Percentiles rank a stretch among this genome's conserved stretches.
These are phyloP conservation scores for Bombyx huttoni DNA, from an alignment of 2,888 invertebrate species.

Conservation along the genomic window DNA sequence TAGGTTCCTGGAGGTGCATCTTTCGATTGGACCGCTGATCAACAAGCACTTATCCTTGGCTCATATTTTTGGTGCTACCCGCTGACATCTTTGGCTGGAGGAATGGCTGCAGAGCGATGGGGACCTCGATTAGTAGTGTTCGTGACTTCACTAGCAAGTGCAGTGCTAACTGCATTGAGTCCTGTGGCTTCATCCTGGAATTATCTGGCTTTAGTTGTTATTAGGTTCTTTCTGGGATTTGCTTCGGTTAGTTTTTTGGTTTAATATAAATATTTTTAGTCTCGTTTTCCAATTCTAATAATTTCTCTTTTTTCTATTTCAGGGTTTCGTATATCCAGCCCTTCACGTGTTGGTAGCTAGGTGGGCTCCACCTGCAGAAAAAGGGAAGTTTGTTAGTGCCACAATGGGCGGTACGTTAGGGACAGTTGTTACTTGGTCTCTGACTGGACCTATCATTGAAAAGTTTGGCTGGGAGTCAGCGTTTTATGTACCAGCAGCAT, in stretches of 20 bases:
- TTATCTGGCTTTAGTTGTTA: slow-evolving; percentile 67
- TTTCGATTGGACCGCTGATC: slow-evolving; percentile 71
- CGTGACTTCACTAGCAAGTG: slow-evolving; percentile 59
- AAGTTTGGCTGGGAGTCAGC: slow-evolving; percentile 77
- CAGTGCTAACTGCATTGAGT: slow-evolving; percentile 71
- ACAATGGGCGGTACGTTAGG: slow-evolving; percentile 82
- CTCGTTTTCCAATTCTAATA: too few relatives aligned
- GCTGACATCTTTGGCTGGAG: slow-evolving; percentile 75
- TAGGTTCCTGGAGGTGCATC: slow-evolving; percentile 64
- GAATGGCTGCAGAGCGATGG: slow-evolving; percentile 77
- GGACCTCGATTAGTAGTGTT: slow-evolving; percentile 75
- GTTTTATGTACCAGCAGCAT: slow-evolving; percentile 75
- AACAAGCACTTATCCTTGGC: slow-evolving; percentile 76
- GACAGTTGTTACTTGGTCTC: slow-evolving; percentile 78
- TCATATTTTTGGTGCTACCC: slow-evolving; percentile 81
- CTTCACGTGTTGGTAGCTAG: slow-evolving; percentile 77
- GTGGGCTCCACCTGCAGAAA: slow-evolving; percentile 83
- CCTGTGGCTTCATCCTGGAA: slow-evolving; percentile 73
- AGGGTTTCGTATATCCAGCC: slow-evolving; percentile 76
- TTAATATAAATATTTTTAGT: too few relatives aligned
- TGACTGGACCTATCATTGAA: slow-evolving; percentile 76
- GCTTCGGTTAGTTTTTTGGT: slow-evolving; percentile 66
- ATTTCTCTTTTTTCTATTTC: slow-evolving; percentile 11
- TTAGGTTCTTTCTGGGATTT: slow-evolving; percentile 74
- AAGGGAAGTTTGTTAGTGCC: slow-evolving; percentile 79